These are phyloP conservation scores for Bombus haemorrhoidalis DNA, from an alignment of 1,140 invertebrate species.

Conservation along the genomic window DNA sequence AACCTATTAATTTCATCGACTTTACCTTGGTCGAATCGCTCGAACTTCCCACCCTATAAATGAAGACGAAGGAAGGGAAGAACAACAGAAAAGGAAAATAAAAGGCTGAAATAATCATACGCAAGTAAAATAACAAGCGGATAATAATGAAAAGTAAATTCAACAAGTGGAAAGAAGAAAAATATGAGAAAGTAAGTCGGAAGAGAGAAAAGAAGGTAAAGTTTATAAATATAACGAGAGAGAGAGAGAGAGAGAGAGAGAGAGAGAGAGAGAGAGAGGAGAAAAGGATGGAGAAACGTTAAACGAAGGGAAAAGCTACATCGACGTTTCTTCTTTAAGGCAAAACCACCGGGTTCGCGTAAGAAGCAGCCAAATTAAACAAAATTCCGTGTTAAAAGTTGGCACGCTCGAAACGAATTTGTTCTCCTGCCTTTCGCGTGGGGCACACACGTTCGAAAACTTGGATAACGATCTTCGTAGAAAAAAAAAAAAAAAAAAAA, in stretches of 20 bases:
- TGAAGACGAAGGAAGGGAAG: not conserved
- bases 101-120: not conserved
- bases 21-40: not conserved
- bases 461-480: not conserved
- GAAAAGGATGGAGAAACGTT: not conserved
- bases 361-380: slow-evolving; percentile 4
- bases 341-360: not conserved
- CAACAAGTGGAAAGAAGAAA: not conserved
- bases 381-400: not conserved
- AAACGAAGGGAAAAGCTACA: not conserved
- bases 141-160: not conserved
- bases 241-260: not conserved
- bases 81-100: not conserved
- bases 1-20: not conserved
- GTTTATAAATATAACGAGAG: not conserved
- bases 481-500: not conserved
- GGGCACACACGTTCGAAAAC: not conserved
- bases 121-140: not conserved
- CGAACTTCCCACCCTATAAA: not conserved
- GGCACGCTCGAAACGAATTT: not conserved
- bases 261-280: not conserved
- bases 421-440: not conserved
- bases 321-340: not conserved
- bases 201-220: not conserved
- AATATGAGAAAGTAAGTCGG: not conserved